phyloP scores from a whole-genome alignment of 1,140 invertebrate species.

The Drosophila elegans region DNA sequence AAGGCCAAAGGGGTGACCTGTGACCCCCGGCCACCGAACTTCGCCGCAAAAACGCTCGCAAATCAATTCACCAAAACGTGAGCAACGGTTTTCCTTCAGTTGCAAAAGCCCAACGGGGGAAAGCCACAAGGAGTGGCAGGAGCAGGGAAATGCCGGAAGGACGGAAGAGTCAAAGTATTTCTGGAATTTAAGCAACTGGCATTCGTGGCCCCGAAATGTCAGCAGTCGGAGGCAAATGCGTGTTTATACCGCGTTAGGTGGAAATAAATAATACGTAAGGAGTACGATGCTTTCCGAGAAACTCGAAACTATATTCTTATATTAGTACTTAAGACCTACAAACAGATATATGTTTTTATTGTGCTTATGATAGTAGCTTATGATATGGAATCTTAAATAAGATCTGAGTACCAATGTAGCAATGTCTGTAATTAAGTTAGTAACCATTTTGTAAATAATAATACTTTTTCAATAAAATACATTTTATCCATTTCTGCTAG shows the following conservation, averaged over 20 bases:
- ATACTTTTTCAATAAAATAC: too few relatives aligned
- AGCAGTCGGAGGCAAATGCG: slow-evolving; percentile 46
- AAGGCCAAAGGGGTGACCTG: slow-evolving; percentile 35
- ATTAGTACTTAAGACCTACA: too few relatives aligned
- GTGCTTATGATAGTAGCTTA: too few relatives aligned
- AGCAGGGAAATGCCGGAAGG: slow-evolving; percentile 13
- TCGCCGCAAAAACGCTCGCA: slow-evolving; percentile 50
- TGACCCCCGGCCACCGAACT: not conserved
- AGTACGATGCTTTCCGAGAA: slow-evolving; percentile 6
- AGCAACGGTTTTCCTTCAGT: slow-evolving; percentile 49
- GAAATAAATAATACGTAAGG: slow-evolving; percentile 49
- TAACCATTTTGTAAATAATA: too few relatives aligned
- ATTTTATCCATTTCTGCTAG: too few relatives aligned
- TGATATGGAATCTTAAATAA: too few relatives aligned
- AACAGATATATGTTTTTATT: too few relatives aligned
- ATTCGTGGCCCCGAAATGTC: slow-evolving; percentile 50
- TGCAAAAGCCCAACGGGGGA: slow-evolving; percentile 48
- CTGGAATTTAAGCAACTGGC: slow-evolving; percentile 64
- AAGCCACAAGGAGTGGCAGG: not conserved
- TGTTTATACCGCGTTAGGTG: slow-evolving; percentile 69
- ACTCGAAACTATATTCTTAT: slow-evolving; percentile 13
- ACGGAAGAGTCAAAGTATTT: slow-evolving; percentile 62
- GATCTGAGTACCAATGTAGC: too few relatives aligned
- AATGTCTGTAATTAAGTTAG: too few relatives aligned
- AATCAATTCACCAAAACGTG: slow-evolving; percentile 76